phyloP scores from a whole-genome alignment of 1,140 invertebrate species.

The Forficula auricularia region DNA sequence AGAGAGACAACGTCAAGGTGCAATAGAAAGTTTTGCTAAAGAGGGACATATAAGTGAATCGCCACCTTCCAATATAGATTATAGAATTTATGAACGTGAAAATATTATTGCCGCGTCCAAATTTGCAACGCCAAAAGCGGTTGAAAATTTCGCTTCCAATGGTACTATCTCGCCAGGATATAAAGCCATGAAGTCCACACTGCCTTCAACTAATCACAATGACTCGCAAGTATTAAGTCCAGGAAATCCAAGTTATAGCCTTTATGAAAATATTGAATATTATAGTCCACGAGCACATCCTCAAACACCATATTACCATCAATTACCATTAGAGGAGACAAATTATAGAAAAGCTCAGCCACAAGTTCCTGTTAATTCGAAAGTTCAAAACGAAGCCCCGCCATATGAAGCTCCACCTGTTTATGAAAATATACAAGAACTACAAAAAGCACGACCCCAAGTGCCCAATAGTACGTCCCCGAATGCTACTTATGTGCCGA shows the following conservation, averaged over 20 bases:
- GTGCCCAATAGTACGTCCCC: constrained; percentile 19
- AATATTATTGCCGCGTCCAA: constrained; percentile 53
- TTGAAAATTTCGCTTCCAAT: constrained; percentile 31
- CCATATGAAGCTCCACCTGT: constrained; percentile 41
- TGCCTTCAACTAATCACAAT: constrained; percentile 26
- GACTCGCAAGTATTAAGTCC: no score
- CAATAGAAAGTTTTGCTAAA: constrained; percentile 34
- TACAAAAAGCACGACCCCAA: constrained; percentile 29
- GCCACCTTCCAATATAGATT: constrained; percentile 26
- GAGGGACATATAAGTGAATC: constrained; percentile 16
- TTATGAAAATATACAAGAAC: constrained; percentile 52
- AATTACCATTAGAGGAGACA: constrained; percentile 28
- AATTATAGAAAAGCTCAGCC: constrained; percentile 44
- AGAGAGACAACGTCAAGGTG: constrained; percentile 24
- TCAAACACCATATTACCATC: constrained; percentile 43
- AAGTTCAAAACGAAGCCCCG: constrained; percentile 30
- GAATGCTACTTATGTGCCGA: constrained; percentile 3
- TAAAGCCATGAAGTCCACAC: constrained; percentile 28
- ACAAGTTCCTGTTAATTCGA: constrained; percentile 43
- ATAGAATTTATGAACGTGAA: constrained; percentile 42
- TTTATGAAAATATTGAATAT: constrained; percentile 69
- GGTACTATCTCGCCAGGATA: constrained; percentile 23
- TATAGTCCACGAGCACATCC: constrained; percentile 33
- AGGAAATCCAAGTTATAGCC: constrained; percentile 31
- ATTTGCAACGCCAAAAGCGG: constrained; percentile 53